Evolutionary conservation across 2,113 vertebrate species (phyloP).

Genomic region (Lates calcarifer): DNA sequence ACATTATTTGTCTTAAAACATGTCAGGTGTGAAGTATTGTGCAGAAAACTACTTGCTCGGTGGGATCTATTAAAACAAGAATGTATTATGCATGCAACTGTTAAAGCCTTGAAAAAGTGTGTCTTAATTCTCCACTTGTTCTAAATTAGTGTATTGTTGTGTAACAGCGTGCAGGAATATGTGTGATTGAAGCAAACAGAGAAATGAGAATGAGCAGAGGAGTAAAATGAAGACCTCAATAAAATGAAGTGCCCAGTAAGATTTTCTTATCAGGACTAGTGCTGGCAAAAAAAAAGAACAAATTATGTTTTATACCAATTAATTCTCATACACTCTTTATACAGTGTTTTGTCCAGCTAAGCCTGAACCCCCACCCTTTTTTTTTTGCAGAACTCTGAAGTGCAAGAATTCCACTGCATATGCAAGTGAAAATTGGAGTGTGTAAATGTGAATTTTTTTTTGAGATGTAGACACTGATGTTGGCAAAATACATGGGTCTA

Average conservation of each 20-base stretch:
- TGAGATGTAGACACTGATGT: too few relatives aligned
- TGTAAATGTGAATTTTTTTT: too few relatives aligned
- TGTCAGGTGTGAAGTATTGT: slow-evolving; percentile 15
- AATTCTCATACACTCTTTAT: too few relatives aligned
- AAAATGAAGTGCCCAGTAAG: too few relatives aligned
- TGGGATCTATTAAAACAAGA: slow-evolving; percentile 27
- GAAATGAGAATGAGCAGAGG: background rate
- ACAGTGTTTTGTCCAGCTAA: too few relatives aligned
- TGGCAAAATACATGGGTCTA: too few relatives aligned
- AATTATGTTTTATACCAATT: background rate
- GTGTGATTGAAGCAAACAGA: background rate
- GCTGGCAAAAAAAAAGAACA: background rate
- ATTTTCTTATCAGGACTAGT: background rate
- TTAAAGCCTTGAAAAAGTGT: slow-evolving; percentile 4
- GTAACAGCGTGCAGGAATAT: background rate
- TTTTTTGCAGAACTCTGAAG: too few relatives aligned
- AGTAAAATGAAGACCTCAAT: slow-evolving; percentile 5
- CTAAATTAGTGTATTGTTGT: slow-evolving; percentile 2
- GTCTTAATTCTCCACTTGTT: slow-evolving; percentile 4
- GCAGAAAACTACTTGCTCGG: background rate
- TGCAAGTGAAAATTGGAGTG: too few relatives aligned
- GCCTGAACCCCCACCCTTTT: too few relatives aligned
- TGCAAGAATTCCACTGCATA: too few relatives aligned
- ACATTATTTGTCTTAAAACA: slow-evolving; percentile 9
- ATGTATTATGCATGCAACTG: background rate